Percentiles rank a stretch among this genome's conserved stretches.
These are phyloP conservation scores for Mus minutoides DNA, from an alignment of 2,797 vertebrate species.

Conservation along the genomic window DNA sequence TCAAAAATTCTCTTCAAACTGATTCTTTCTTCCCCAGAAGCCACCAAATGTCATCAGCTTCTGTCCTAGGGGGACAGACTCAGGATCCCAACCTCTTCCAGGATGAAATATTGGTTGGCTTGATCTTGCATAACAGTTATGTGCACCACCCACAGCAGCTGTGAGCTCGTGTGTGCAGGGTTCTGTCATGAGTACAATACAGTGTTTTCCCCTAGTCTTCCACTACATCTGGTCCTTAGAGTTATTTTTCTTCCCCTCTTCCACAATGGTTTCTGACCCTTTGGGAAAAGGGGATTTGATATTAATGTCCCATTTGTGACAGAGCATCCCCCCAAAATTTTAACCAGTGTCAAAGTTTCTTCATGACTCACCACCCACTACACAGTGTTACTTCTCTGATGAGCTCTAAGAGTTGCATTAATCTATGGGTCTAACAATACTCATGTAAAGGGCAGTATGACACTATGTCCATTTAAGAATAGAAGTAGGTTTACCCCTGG, in stretches of 20 bases:
- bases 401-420: background rate
- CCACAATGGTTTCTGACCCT: background rate
- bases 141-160: background rate
- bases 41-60: background rate
- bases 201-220: background rate
- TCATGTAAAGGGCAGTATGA: background rate
- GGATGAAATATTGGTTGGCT: background rate
- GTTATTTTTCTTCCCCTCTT: background rate
- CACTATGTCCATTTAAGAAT: background rate
- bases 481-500: too few species aligned
- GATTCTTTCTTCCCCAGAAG: background rate
- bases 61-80: background rate
- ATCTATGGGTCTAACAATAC: background rate
- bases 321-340: background rate
- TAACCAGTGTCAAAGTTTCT: background rate
- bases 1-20: background rate
- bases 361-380: background rate
- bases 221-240: background rate
- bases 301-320: background rate
- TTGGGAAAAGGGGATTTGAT: background rate
- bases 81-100: background rate
- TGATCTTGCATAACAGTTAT: background rate
- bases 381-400: background rate
- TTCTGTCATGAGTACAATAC: background rate
- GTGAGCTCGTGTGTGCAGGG: background rate